A percentile compares a stretch with the other conserved stretches of the same genome.
Conservation (phyloP, 2,797 vertebrate genomes). For the Myiotriccus ornatus region DNA sequence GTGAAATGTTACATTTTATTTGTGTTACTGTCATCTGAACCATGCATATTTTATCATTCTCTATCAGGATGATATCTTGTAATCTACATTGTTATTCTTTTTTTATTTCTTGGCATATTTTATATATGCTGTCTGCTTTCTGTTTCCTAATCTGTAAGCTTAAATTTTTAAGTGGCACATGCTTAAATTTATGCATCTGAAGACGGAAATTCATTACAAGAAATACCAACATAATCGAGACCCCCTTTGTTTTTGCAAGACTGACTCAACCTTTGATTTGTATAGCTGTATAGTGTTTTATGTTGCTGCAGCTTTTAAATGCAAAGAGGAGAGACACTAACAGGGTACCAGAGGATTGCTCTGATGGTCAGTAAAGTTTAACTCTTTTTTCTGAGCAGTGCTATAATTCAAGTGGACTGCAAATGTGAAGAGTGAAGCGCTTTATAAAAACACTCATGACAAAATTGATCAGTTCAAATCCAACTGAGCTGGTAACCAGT, state of each 20-base stretch:
- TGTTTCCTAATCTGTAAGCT: constrained; percentile 30
- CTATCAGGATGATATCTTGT: constrained; percentile 16
- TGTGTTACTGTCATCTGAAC: constrained; percentile 10
- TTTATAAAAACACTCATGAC: neutral
- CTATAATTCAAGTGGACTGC: neutral
- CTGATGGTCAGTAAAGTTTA: neutral
- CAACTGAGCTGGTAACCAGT: neutral
- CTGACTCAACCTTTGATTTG: neutral
- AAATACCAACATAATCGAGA: constrained; percentile 1
- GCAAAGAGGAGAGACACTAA: neutral
- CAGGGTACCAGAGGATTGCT: neutral
- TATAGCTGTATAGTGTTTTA: neutral
- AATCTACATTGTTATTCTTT: constrained; percentile 6
- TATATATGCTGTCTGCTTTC: neutral
- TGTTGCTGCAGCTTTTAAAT: constrained; percentile 5
- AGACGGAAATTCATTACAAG: neutral
- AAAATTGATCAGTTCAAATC: neutral
- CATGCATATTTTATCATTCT: constrained; percentile 35
- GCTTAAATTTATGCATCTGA: constrained; percentile 29
- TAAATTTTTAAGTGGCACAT: constrained; percentile 28
- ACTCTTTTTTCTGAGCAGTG: neutral
- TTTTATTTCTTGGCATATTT: constrained; percentile 14
- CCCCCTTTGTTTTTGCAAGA: constrained; percentile 9
- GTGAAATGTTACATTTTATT: constrained; percentile 27
- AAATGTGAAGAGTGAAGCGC: neutral